phyloP scores from a whole-genome alignment of 2,797 vertebrate genomes.

The Paguma larvata region DNA sequence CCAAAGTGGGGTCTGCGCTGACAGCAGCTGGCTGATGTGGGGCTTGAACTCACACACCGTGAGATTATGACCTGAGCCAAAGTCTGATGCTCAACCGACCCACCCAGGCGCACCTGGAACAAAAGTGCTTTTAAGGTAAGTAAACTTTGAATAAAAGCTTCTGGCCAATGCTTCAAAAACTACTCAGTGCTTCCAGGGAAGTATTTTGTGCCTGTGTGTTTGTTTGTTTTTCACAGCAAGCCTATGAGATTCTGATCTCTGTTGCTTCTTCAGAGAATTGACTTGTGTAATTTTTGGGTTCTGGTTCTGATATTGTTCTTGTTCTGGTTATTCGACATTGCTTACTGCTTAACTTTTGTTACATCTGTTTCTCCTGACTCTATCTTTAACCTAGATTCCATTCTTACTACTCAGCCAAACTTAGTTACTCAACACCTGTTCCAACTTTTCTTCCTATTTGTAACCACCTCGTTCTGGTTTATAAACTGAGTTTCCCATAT shows the following conservation, averaged over 20 bases:
- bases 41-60: too few relatives aligned
- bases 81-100: too few relatives aligned
- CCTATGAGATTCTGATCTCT: neutral
- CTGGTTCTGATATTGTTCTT: neutral
- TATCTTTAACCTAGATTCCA: constrained; percentile 71
- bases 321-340: neutral
- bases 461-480: neutral
- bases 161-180: neutral
- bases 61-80: too few relatives aligned
- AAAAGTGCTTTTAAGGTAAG: neutral
- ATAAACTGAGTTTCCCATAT: constrained; percentile 15
- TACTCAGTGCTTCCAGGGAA: neutral
- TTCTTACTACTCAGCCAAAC: constrained; percentile 66
- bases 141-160: neutral
- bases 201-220: neutral
- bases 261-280: neutral
- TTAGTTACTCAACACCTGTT: constrained; percentile 72
- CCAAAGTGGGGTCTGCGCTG: too few relatives aligned
- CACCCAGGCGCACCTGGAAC: neutral
- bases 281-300: constrained; percentile 9
- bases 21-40: too few relatives aligned
- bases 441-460: constrained; percentile 31
- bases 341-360: constrained; percentile 36
- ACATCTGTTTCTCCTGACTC: constrained; percentile 62
- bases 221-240: neutral